Conservation (phyloP, 2,113 vertebrate genomes). For the Xerus inauris region DNA sequence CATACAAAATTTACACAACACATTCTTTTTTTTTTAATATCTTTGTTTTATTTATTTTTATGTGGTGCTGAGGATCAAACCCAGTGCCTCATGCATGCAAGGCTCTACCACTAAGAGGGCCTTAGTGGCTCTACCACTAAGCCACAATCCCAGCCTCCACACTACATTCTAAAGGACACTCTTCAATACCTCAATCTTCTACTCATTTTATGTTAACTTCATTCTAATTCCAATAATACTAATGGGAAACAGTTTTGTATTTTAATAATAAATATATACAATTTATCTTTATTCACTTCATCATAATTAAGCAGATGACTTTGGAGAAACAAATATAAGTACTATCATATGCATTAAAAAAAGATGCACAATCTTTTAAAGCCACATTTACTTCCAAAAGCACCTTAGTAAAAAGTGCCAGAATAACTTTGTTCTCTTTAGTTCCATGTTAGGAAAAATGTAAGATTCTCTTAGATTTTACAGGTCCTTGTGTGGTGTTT, state of each 20-base stretch:
- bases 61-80: too few species aligned
- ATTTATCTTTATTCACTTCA: not conserved
- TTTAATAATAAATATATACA: not conserved
- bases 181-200: not conserved
- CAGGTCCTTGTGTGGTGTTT: slow-evolving; percentile 53
- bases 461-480: slow-evolving; percentile 62
- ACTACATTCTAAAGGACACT: too few species aligned
- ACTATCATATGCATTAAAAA: not conserved
- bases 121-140: too few species aligned
- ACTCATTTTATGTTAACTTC: not conserved
- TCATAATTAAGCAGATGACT: not conserved
- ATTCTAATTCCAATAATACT: not conserved
- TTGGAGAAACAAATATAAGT: not conserved
- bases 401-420: not conserved
- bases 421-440: slow-evolving; percentile 38
- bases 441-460: not conserved
- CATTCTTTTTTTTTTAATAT: too few species aligned
- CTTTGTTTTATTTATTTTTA: too few species aligned
- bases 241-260: not conserved
- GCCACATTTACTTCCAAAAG: not conserved
- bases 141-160: too few species aligned
- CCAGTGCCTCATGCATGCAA: too few species aligned
- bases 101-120: too few species aligned
- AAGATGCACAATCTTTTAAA: not conserved
- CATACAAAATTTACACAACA: too few species aligned